These are phyloP conservation scores for Tridacna crocea DNA, from an alignment of 2,888 invertebrate species.

Conservation along the genomic window DNA sequence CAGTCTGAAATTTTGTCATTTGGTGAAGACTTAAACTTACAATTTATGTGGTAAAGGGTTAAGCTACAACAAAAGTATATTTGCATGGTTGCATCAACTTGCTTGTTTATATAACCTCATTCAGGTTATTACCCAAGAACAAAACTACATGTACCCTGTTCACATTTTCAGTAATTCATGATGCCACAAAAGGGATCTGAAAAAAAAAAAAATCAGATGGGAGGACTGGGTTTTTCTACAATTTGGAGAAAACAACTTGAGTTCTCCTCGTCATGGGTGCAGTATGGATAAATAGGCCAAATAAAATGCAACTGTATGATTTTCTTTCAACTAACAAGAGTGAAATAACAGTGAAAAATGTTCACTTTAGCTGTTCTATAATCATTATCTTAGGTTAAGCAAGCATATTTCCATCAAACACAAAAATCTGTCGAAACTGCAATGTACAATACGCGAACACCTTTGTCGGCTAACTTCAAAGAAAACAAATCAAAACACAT, in stretches of 20 bases:
- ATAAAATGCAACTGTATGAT: not conserved
- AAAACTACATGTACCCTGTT: too few species aligned
- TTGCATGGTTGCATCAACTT: not conserved
- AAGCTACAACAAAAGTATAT: too few species aligned
- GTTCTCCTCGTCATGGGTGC: not conserved
- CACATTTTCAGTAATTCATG: too few species aligned
- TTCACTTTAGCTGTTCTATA: not conserved
- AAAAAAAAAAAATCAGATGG: too few species aligned
- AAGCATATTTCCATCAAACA: not conserved
- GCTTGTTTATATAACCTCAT: too few species aligned
- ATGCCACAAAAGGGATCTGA: too few species aligned
- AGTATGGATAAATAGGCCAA: constrained; percentile 6
- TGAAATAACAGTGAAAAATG: not conserved
- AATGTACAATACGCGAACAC: constrained; percentile 33
- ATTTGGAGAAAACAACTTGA: too few species aligned
- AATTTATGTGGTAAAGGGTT: too few species aligned
- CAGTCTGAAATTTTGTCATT: too few species aligned
- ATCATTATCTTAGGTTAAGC: not conserved
- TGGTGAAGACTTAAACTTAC: too few species aligned
- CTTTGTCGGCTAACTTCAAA: constrained; percentile 63
- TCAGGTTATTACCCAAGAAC: too few species aligned
- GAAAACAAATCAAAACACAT: constrained; percentile 47
- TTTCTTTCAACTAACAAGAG: not conserved
- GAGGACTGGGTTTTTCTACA: too few species aligned
- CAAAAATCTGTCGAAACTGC: not conserved